Conservation (phyloP, 1,140 invertebrate genomes). For the Ceratina japonica region DNA sequence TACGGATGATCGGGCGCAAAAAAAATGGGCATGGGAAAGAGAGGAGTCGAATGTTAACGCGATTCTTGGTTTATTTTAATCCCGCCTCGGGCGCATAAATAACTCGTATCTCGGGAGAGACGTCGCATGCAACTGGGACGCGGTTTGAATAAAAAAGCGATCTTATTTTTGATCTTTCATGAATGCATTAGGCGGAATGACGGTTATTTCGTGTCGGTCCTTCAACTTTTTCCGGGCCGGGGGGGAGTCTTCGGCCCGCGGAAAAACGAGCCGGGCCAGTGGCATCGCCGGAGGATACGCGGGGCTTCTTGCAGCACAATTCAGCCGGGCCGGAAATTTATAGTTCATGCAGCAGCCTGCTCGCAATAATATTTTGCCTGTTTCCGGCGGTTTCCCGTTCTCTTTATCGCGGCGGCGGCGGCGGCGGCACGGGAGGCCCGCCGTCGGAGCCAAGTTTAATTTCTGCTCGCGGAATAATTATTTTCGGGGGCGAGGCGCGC, state of each 20-base stretch:
- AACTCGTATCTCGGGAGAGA: not conserved
- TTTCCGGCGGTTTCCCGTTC: not conserved
- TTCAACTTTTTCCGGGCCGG: not conserved
- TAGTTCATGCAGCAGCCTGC: not conserved
- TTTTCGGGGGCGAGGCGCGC: not conserved
- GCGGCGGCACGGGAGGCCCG: not conserved
- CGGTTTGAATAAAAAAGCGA: not conserved
- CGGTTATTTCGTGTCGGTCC: not conserved
- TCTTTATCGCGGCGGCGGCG: not conserved
- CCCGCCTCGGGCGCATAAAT: too few species aligned
- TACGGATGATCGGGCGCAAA: not conserved
- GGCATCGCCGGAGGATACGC: not conserved
- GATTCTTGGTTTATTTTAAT: too few species aligned
- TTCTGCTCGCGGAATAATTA: slow-evolving; percentile 18
- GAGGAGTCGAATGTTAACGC: not conserved
- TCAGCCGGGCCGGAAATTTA: slow-evolving; percentile 11
- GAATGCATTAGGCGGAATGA: slow-evolving; percentile 1
- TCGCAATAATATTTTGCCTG: slow-evolving; percentile 31
- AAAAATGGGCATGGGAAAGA: not conserved
- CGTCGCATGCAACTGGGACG: not conserved
- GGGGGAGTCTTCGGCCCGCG: too few species aligned
- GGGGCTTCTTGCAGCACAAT: slow-evolving; percentile 8
- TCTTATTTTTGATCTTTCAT: not conserved
- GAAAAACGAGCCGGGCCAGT: not conserved
- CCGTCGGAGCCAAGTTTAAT: slow-evolving; percentile 5